Percentiles rank a stretch among this genome's conserved stretches.
phyloP scores from a whole-genome alignment of 2,888 invertebrate genomes.

The Ormyrus labotus region DNA sequence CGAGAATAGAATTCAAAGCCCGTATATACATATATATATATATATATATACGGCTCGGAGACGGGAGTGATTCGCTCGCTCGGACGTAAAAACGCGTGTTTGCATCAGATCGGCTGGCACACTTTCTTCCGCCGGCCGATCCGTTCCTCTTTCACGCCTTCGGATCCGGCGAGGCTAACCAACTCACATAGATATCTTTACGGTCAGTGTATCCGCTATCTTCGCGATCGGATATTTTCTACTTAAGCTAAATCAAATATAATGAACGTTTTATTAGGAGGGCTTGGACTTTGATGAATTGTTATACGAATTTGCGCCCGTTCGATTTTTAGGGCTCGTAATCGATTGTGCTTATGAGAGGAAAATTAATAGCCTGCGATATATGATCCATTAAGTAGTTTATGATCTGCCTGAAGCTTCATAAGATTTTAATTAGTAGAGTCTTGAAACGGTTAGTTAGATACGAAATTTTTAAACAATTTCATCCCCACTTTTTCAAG shows the following conservation, averaged over 20 bases:
- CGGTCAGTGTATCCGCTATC: constrained; percentile 39
- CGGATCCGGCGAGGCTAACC: constrained; percentile 43
- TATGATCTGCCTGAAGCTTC: no score
- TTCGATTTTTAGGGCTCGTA: no score
- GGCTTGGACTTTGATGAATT: no score
- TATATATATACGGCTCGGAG: neutral
- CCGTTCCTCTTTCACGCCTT: constrained; percentile 63
- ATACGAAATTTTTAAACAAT: constrained; percentile 1
- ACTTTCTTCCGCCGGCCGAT: constrained; percentile 68
- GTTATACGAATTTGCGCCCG: no score
- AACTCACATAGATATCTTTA: constrained; percentile 43
- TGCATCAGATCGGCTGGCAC: constrained; percentile 69
- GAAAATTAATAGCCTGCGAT: no score
- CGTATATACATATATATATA: neutral
- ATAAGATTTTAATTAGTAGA: no score
- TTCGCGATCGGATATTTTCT: constrained; percentile 33
- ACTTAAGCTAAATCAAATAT: constrained; percentile 10
- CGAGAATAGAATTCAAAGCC: constrained; percentile 23
- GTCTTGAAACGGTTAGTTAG: no score
- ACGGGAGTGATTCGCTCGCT: constrained; percentile 21
- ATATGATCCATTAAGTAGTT: no score
- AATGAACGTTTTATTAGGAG: neutral
- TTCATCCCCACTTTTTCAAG: neutral
- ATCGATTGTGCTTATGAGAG: no score
- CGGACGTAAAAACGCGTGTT: constrained; percentile 57